Conservation (phyloP, 2,797 vertebrate genomes). For the Rachycentron canadum region DNA sequence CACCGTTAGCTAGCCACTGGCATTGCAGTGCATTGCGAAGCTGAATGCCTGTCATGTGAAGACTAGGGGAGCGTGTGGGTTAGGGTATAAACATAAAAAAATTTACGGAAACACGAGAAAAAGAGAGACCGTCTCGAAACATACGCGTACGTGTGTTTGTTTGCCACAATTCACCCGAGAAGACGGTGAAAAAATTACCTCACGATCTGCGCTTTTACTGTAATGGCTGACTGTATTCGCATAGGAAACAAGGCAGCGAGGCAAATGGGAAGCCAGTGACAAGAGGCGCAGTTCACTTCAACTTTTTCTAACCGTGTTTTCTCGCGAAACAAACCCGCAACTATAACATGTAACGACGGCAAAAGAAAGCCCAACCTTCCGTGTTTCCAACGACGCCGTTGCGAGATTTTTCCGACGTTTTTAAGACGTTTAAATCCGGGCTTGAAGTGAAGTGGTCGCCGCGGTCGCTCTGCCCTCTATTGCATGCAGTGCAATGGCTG, state of each 20-base stretch:
- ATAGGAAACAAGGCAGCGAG: slow-evolving; percentile 92
- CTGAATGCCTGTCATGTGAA: slow-evolving; percentile 83
- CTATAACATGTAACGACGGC: slow-evolving; percentile 68
- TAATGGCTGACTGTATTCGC: slow-evolving; percentile 98
- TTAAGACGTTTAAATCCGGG: slow-evolving; percentile 65
- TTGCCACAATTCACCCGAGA: slow-evolving; percentile 14
- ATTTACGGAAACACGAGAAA: slow-evolving; percentile 70
- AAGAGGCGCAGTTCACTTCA: slow-evolving; percentile 90
- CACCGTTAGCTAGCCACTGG: slow-evolving; percentile 80
- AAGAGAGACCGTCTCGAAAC: slow-evolving; percentile 53
- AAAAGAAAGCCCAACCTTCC: slow-evolving; percentile 76
- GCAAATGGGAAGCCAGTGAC: slow-evolving; percentile 85
- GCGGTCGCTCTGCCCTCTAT: slow-evolving; percentile 88
- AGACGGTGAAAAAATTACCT: slow-evolving; percentile 79
- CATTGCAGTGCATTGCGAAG: slow-evolving; percentile 86
- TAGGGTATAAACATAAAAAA: slow-evolving; percentile 25
- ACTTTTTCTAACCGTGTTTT: slow-evolving; percentile 91
- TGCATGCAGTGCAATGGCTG: slow-evolving; percentile 89
- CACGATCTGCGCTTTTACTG: slow-evolving; percentile 90
- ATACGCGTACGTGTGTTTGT: slow-evolving; percentile 37
- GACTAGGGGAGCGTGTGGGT: slow-evolving; percentile 65
- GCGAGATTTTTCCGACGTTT: slow-evolving; percentile 66
- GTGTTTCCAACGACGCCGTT: slow-evolving; percentile 54
- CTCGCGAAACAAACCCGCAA: slow-evolving; percentile 60
- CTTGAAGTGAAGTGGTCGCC: slow-evolving; percentile 78